These are phyloP conservation scores for Spodoptera frugiperda DNA, from an alignment of 1,140 invertebrate species.

Conservation along the genomic window DNA sequence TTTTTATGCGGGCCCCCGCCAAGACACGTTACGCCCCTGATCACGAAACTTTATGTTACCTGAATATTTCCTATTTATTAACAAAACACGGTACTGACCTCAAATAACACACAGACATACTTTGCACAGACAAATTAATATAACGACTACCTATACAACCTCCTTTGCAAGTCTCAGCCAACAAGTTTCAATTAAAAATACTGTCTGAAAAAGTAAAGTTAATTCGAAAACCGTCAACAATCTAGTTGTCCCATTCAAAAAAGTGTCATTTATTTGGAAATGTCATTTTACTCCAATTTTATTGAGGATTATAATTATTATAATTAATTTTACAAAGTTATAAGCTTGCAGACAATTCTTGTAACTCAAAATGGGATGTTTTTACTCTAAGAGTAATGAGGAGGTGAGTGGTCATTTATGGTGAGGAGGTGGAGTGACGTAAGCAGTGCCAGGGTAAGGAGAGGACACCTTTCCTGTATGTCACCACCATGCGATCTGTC, in stretches of 20 bases:
- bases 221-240: slow-evolving; percentile 70
- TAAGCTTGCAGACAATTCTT: slow-evolving; percentile 57
- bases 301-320: slow-evolving; percentile 66
- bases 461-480: too few relatives aligned
- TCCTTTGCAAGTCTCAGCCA: slow-evolving; percentile 8
- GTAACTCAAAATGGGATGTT: slow-evolving; percentile 73
- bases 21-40: too few relatives aligned
- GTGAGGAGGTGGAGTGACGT: neutral
- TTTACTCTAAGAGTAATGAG: slow-evolving; percentile 63
- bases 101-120: too few relatives aligned
- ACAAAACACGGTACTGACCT: slow-evolving; percentile 1
- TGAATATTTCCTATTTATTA: neutral
- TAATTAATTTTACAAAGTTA: slow-evolving; percentile 60
- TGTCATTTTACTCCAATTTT: slow-evolving; percentile 74
- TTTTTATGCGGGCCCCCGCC: too few relatives aligned
- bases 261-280: slow-evolving; percentile 75
- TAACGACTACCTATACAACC: neutral
- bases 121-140: neutral
- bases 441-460: neutral
- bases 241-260: slow-evolving; percentile 75
- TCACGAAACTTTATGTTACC: too few relatives aligned
- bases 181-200: slow-evolving; percentile 38
- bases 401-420: slow-evolving; percentile 56
- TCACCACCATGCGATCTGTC: too few relatives aligned
- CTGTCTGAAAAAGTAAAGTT: slow-evolving; percentile 34